phyloP scores from a whole-genome alignment of 2,888 invertebrate genomes.

The Lagria hirta region DNA sequence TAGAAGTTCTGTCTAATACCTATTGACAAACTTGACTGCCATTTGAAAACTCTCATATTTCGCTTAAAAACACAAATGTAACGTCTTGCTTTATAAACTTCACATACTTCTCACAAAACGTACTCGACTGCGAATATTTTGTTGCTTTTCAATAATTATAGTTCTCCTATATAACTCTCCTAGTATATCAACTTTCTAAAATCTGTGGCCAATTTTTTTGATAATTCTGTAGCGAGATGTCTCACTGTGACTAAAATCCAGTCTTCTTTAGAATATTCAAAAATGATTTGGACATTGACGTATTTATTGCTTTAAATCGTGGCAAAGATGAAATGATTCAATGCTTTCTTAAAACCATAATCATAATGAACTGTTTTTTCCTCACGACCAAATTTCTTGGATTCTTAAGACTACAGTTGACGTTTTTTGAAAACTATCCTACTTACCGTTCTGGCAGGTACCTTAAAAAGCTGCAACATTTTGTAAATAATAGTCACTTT shows the following conservation, averaged over 20 bases:
- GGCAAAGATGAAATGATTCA: neutral
- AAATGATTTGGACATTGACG: constrained; percentile 1
- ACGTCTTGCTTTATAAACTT: neutral
- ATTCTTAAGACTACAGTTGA: no score
- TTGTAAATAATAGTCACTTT: no score
- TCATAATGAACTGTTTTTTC: no score
- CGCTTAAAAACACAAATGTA: neutral
- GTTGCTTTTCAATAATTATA: neutral
- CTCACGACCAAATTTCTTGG: no score
- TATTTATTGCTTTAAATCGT: neutral
- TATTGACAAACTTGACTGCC: constrained; percentile 1
- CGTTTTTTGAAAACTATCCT: no score
- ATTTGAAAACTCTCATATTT: neutral
- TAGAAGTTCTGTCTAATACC: constrained; percentile 1
- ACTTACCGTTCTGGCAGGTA: no score
- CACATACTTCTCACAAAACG: neutral
- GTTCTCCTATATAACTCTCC: no score
- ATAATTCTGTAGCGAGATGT: neutral
- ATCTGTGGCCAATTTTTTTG: neutral
- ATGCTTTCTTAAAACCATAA: no score
- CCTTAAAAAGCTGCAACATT: no score
- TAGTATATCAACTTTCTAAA: neutral
- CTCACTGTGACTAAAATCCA: constrained; percentile 1
- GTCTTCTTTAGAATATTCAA: constrained; percentile 1
- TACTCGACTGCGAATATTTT: neutral